Evolutionary conservation across 2,888 invertebrate genomes (phyloP), one percentile per base, ranked within the genome.

Genomic region (Cerastis rubricosa): DNA sequence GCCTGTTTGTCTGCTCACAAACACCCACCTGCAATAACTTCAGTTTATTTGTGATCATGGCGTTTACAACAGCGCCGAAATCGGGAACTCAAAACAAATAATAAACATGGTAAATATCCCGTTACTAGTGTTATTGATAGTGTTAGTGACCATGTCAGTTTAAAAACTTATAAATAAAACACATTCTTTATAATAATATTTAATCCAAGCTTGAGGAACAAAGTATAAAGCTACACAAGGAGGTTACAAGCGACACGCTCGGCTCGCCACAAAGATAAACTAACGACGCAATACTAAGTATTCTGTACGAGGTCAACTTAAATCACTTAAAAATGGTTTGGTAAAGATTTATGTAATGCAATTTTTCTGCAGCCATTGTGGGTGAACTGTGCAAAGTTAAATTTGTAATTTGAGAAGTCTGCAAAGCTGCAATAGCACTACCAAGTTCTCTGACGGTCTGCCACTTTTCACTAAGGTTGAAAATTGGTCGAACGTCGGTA

Each of bases 121-220:
- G n/a, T n/a, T n/a, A n/a, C n/a, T n/a, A n/a, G n/a, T n/a, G n/a
- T n/a, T n/a, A n/a, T n/a, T n/a, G n/a, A n/a, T n/a, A n/a, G n/a
- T n/a, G n/a, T n/a, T n/a, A n/a, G n/a, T n/a, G n/a, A n/a, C n/a
- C n/a, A n/a, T n/a, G n/a, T n/a, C n/a, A n/a, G n/a, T n/a, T n/a
- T n/a, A n/a, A n/a, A n/a, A n/a, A n/a, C n/a, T n/a, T n/a, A n/a
- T n/a, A 85, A 93, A 89, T 89, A 81, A 93, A 90, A 90, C 72
- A 61, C 54, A 25, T 71, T 83, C 83, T 86, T 88, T 90, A 89
- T 94, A 90, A 88, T 92, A 92, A 72, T 85, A 87, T 96, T 96
- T 94, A 95, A 92, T 96, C 86, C 91, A 96, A 96, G 96, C 96
- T 92, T 93, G 90, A 94, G 94, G 92, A 93, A 94, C 92, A 94